Evolutionary conservation across 2,797 vertebrate genomes (phyloP).

Genomic region (Microhierax caerulescens): DNA sequence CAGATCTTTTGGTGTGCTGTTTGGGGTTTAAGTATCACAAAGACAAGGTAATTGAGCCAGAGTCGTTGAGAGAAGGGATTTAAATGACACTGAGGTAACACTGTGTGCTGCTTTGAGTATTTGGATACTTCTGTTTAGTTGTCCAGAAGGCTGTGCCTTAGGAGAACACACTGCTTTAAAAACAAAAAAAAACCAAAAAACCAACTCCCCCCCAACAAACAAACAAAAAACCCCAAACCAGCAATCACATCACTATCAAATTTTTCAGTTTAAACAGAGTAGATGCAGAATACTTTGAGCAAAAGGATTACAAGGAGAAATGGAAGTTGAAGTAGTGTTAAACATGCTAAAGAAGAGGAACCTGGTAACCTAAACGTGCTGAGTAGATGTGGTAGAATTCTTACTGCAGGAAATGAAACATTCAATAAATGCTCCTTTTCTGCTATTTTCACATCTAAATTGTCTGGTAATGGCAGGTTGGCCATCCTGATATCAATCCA

Average conservation of each 20-base stretch:
- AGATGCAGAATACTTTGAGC: not conserved
- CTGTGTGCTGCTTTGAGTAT: not conserved
- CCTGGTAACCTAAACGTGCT: not conserved
- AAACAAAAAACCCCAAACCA: no score
- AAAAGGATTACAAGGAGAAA: not conserved
- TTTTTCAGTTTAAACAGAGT: not conserved
- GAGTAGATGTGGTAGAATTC: not conserved
- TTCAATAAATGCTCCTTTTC: not conserved
- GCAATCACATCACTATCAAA: fast-evolving
- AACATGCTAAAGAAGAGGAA: not conserved
- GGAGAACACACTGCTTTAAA: not conserved
- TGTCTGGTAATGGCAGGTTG: not conserved
- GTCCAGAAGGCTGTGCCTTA: not conserved
- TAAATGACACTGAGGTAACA: not conserved
- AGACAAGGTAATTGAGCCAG: not conserved
- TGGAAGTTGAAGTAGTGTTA: not conserved
- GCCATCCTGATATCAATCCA: not conserved
- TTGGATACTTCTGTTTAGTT: not conserved
- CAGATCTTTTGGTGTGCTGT: not conserved
- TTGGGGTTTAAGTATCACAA: not conserved
- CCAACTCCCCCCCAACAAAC: no score
- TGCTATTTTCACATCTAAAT: not conserved
- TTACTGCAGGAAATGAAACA: not conserved
- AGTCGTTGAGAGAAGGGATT: not conserved
- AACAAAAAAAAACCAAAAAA: no score